Evolutionary conservation across 2,888 invertebrate genomes (phyloP), one percentile per base, ranked within the genome.

Genomic region (Drosophila barbarae): DNA sequence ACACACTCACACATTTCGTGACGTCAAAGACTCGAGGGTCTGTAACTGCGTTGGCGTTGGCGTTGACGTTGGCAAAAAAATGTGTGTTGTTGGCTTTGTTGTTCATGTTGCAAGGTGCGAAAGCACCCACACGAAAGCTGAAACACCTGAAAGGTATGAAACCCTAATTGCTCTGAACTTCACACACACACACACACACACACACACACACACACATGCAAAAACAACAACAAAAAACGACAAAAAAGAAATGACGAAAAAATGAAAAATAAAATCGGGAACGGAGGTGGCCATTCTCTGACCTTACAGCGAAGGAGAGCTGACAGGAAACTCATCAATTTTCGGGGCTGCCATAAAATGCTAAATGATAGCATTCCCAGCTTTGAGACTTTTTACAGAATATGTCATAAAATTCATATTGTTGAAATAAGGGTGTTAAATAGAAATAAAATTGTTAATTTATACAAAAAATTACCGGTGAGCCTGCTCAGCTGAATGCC

Each of bases 1-100:
- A 46, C 52, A 28, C 5, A 13, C 28, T 15, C 18, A 18, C 18
- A 18, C 30, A 30, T 13, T 18, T 53, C 21, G 26, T 77, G 76
- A 77, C 76, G 80, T 77, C 77, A 77, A 80, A 69, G 76, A 36
- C 72, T 68, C 46, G 60, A 54, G 52, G 50, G 47, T 61, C 71
- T 56, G 71, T 64, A 67, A 60, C 56, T 74, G 65, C 67, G 73
- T 69, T 65, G 66, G 76, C 72, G 73, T 26, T 26, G 7, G 73
- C 72, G 73, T 26, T 26, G 7, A 72, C 72, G 73, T 74, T 35
- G 47, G 54, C 21, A 55, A 44, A 34, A 39, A 18, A 15, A n/a
- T 36, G 38, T 46, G 18, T 52, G 10, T 51, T 49, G 32, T 23
- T 41, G 35, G 35, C 35, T 30, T 35, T 42, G 44, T 36, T 35